Evolutionary conservation across 2,888 invertebrate genomes (phyloP).

Genomic region (Adineta ricciae): DNA sequence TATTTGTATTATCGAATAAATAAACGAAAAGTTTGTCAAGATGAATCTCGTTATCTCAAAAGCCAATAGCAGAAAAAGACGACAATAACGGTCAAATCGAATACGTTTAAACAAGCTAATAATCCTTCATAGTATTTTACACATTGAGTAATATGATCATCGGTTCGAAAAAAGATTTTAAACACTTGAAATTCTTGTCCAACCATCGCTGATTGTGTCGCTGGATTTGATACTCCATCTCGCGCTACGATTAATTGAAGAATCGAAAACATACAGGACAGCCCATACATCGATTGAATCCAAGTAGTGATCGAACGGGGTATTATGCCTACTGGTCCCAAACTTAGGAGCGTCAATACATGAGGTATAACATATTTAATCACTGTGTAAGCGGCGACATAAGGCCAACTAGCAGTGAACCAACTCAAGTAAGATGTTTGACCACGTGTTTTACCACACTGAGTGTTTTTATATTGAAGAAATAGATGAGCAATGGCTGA

Average conservation of each 20-base stretch:
- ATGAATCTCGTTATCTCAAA: too few relatives aligned
- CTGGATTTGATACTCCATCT: neutral
- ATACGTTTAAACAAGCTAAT: too few relatives aligned
- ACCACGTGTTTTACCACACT: neutral
- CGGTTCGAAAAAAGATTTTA: neutral
- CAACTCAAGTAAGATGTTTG: neutral
- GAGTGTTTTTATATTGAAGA: neutral
- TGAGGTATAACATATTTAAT: neutral
- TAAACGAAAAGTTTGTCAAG: too few relatives aligned
- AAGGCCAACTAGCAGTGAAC: neutral
- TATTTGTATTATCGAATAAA: too few relatives aligned
- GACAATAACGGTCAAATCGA: too few relatives aligned
- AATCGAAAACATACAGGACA: neutral
- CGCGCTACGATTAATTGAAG: neutral
- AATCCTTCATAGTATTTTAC: neutral
- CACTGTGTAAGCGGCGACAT: neutral
- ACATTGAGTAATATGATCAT: neutral
- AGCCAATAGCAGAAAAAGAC: too few relatives aligned
- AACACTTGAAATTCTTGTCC: neutral
- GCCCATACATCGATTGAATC: neutral
- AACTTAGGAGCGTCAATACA: neutral
- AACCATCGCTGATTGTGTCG: neutral
- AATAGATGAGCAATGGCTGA: neutral
- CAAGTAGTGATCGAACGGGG: neutral
- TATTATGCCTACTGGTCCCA: neutral